A percentile compares a stretch with the other conserved stretches of the same genome.
Evolutionary conservation across 1,140 invertebrate species (phyloP).

Genomic region (Ips nitidus): DNA sequence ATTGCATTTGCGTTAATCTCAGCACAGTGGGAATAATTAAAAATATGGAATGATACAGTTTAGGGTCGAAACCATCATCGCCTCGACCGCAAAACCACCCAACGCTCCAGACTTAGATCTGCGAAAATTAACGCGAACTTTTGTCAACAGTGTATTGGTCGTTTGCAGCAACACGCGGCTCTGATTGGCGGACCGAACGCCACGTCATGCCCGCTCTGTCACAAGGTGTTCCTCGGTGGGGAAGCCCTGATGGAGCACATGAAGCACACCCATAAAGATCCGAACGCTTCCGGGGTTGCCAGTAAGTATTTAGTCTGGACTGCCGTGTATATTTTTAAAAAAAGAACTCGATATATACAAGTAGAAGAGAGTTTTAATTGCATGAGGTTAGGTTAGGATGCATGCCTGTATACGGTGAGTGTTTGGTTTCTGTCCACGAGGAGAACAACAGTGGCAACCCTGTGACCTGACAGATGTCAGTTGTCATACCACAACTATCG

Average conservation of each 20-base stretch:
- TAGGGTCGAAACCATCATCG: too few species aligned
- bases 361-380: too few species aligned
- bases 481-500: too few species aligned
- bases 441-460: too few species aligned
- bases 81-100: background rate
- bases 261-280: slow-evolving; percentile 93
- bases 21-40: too few species aligned
- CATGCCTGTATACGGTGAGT: too few species aligned
- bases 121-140: slow-evolving; percentile 48
- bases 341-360: background rate
- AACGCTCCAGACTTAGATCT: slow-evolving; percentile 10
- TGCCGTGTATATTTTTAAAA: slow-evolving; percentile 9
- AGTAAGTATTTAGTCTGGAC: slow-evolving; percentile 68
- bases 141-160: slow-evolving; percentile 54
- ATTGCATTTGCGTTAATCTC: too few species aligned
- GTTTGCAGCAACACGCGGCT: slow-evolving; percentile 89
- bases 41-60: too few species aligned
- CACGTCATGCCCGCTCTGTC: slow-evolving; percentile 87
- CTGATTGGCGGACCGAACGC: slow-evolving; percentile 87
- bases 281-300: slow-evolving; percentile 81
- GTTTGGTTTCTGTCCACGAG: too few species aligned
- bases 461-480: too few species aligned
- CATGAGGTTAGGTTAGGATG: too few species aligned
- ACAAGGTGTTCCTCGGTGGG: slow-evolving; percentile 86
- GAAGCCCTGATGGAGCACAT: slow-evolving; percentile 94